Base-by-base conservation (phyloP, 92 coral and sea anemone species). In the Diadumene lineata region DNA sequence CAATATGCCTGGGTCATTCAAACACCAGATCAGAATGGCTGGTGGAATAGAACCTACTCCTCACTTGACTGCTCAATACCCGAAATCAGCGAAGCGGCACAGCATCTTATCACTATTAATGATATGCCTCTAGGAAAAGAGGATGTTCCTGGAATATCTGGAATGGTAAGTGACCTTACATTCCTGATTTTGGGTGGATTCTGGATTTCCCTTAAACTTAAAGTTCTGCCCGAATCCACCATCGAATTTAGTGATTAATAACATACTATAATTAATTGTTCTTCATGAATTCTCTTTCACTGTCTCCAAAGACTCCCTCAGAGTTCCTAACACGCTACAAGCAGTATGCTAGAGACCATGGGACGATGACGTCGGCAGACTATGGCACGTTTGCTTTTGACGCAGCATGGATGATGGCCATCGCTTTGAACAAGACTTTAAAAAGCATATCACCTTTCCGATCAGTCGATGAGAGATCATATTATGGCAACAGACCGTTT, bases 331-430 rank as follows among this genome's bases (percentile, higher is more conserved):
- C 57, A 15, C 66, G 43, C 22, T 86, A 86, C 57, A 34, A 34
- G 13, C 28, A 32, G 34, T 86, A 79, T 56, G 68, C 86, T 34
- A 26, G 43, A 27, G 13, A 34, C 9, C 57, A 26, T 32, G 75
- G 73, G 18, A 62, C 70, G 10, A 34, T 10, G 2, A 51, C 74
- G 19, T 90, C 96, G n/a, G n/a, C n/a, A 2, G 62, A 34, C 0
- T 90, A 82, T 48, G 96, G 96, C 0, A 69, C 91, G 2, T 85
- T 86, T 57, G 86, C 91, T 11, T 90, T 82, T 25, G 96, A 90
- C 64, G 91, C 96, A 34, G 96, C 88, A 0, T 90, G 96, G 96
- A 60, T 90, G 22, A 75, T 83, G 34, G 96, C 91, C 2, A 60
- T 90, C 26, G 91, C 96, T 0, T 53, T 90, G 1, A 90, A 90